Conservation (phyloP, 2,113 vertebrate species). For the Microcebus ravelobensis region DNA sequence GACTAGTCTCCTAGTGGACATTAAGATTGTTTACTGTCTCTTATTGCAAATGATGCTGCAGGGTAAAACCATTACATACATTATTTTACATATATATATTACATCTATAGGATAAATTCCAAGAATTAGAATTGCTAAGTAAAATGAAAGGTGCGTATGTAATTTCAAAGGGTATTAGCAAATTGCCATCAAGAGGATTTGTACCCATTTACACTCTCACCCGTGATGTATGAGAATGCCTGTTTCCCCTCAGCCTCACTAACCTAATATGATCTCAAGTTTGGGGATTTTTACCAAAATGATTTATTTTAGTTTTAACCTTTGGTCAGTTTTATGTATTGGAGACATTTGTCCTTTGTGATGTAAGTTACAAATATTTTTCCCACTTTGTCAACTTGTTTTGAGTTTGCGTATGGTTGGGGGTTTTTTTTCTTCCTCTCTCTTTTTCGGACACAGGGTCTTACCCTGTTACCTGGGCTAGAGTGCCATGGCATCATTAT, state of each 20-base stretch:
- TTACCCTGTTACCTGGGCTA: neutral
- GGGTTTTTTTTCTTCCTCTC: neutral
- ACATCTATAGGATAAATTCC: neutral
- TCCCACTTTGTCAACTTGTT: neutral
- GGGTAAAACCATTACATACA: neutral
- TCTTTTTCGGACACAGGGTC: neutral
- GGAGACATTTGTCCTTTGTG: neutral
- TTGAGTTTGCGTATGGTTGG: neutral
- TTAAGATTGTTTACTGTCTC: neutral
- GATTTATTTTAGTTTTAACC: neutral
- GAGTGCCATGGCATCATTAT: neutral
- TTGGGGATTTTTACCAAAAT: slow-evolving; percentile 24
- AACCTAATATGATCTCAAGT: neutral
- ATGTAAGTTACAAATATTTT: neutral
- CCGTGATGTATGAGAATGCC: neutral
- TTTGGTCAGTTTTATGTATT: neutral
- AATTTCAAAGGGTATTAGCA: neutral
- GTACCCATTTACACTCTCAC: neutral
- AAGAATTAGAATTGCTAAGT: neutral
- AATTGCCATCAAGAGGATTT: neutral
- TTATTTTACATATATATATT: neutral
- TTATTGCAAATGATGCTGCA: neutral
- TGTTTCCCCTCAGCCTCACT: neutral
- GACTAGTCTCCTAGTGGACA: neutral
- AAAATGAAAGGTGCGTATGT: neutral